phyloP scores from a whole-genome alignment of 2,797 vertebrate species.

The Petrocephalus sullivani region DNA sequence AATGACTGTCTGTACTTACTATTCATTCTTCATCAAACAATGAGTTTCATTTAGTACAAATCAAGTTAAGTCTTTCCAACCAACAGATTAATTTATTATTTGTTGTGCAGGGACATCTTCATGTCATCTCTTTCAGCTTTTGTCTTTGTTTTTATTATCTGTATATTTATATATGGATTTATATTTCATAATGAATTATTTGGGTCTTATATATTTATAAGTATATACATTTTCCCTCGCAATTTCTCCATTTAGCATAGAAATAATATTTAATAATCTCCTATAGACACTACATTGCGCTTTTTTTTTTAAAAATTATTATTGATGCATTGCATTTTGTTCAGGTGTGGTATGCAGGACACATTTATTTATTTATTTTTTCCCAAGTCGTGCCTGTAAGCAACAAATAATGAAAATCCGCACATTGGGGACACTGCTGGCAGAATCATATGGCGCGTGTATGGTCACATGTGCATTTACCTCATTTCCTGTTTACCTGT shows the following conservation, averaged over 20 bases:
- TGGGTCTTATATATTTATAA: too few relatives aligned
- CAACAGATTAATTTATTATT: not conserved
- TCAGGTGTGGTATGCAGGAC: not conserved
- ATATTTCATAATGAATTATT: too few relatives aligned
- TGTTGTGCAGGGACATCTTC: not conserved
- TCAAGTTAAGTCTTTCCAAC: not conserved
- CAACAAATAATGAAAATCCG: not conserved
- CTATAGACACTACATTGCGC: not conserved
- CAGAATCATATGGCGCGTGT: not conserved
- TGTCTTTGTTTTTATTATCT: not conserved
- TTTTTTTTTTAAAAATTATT: not conserved
- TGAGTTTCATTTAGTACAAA: not conserved
- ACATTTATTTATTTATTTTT: not conserved
- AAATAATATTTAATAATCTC: not conserved
- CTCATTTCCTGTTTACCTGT: not conserved
- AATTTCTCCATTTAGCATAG: not conserved
- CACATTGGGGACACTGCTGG: not conserved
- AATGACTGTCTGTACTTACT: not conserved
- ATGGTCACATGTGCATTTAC: not conserved
- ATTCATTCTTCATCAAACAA: not conserved
- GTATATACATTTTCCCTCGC: too few relatives aligned
- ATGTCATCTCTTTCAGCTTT: not conserved
- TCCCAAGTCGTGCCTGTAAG: not conserved
- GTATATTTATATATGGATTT: too few relatives aligned
- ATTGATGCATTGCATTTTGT: not conserved